Evolutionary conservation across 2,888 invertebrate species (phyloP).

Genomic region (Buathra laborator): DNA sequence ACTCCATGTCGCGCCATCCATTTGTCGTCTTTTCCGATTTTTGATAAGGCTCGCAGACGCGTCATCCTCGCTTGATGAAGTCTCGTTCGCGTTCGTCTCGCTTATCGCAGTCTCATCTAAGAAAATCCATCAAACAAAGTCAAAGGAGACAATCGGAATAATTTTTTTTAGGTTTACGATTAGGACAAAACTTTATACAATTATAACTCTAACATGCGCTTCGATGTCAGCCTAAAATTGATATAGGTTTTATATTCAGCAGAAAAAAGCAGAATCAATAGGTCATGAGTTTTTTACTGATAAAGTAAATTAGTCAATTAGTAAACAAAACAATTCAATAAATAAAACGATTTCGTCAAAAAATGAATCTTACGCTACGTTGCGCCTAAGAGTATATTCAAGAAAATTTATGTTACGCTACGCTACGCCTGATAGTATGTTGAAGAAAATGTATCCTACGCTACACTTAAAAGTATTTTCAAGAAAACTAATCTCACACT

Average conservation of each 20-base stretch:
- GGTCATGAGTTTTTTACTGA: no score
- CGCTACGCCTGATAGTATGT: not conserved
- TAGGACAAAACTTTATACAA: no score
- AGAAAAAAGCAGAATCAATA: no score
- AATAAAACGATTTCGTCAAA: not conserved
- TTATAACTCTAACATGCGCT: no score
- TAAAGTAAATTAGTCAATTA: no score
- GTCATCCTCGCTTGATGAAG: slow-evolving; percentile 1
- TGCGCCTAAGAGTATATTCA: no score
- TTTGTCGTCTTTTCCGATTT: not conserved
- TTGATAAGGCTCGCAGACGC: not conserved
- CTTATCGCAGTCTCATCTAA: not conserved
- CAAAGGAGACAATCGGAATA: not conserved
- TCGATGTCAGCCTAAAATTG: no score
- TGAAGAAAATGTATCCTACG: not conserved
- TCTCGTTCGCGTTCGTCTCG: not conserved
- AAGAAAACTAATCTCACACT: not conserved
- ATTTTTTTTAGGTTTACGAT: not conserved
- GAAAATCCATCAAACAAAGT: not conserved
- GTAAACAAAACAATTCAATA: no score
- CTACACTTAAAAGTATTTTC: not conserved
- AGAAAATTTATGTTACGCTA: no score
- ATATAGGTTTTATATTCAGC: no score
- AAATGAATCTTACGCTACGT: not conserved
- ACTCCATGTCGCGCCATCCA: not conserved